A percentile compares a stretch with the other conserved stretches of the same genome.
Evolutionary conservation across 2,113 vertebrate species (phyloP).

Genomic region (Periophthalmus modestus): DNA sequence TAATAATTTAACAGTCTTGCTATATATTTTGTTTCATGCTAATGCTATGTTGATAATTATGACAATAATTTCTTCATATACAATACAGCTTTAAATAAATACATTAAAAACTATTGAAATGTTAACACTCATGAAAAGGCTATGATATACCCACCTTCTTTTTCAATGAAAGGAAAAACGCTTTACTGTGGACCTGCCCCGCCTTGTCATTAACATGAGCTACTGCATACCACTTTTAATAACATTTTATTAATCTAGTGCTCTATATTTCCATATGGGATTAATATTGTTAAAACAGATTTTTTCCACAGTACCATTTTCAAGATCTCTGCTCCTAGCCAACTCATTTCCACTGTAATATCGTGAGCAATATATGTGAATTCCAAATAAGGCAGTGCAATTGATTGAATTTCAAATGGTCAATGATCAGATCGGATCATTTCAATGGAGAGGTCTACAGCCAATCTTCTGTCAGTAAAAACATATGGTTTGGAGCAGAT

Average conservation of each 20-base stretch:
- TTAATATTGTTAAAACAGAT: constrained; percentile 14
- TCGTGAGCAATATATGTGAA: neutral
- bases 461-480: neutral
- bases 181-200: constrained; percentile 18
- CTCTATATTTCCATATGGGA: neutral
- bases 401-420: neutral
- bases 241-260: constrained; percentile 1
- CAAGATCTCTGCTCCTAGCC: neutral
- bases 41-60: neutral
- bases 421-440: neutral
- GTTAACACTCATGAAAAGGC: constrained; percentile 5
- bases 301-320: constrained; percentile 1
- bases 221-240: constrained; percentile 28
- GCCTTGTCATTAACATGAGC: constrained; percentile 23
- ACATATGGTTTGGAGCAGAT: neutral
- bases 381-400: neutral
- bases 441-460: neutral
- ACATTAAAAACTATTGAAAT: neutral
- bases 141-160: neutral
- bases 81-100: neutral
- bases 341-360: neutral
- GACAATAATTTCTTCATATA: neutral
- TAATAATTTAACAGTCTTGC: too few species aligned
- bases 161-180: constrained; percentile 21
- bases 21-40: too few species aligned